A percentile compares a stretch with the other conserved stretches of the same genome.
phyloP scores from a whole-genome alignment of 2,797 vertebrate species.

The Antrozous pallidus region DNA sequence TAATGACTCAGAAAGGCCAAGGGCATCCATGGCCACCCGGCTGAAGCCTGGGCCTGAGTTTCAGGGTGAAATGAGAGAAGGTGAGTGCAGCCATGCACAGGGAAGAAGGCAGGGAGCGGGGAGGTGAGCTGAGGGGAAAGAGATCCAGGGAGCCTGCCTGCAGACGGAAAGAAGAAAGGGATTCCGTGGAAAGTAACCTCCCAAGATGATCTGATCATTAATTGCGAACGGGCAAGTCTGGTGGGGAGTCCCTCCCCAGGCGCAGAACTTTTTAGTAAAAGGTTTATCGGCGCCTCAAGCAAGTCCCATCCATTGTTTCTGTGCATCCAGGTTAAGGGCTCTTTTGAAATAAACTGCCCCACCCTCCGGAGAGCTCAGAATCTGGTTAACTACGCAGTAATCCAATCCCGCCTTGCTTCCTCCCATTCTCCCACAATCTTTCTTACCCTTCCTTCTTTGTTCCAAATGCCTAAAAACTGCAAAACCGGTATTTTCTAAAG shows the following conservation, averaged over 20 bases:
- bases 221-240: background rate
- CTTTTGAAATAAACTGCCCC: background rate
- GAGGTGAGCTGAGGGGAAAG: background rate
- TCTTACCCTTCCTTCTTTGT: background rate
- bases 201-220: background rate
- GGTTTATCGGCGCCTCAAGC: background rate
- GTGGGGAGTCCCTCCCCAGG: background rate
- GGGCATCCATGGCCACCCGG: slow-evolving; percentile 28
- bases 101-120: background rate
- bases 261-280: background rate
- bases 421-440: background rate
- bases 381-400: background rate
- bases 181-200: background rate
- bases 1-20: background rate
- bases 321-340: background rate
- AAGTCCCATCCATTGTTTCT: background rate
- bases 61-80: slow-evolving; percentile 2
- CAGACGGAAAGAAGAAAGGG: too few species aligned
- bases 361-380: background rate
- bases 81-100: background rate
- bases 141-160: background rate
- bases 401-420: background rate
- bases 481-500: background rate
- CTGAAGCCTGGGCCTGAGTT: slow-evolving; percentile 2
- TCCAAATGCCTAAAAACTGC: background rate